Percentiles rank a stretch among this genome's conserved stretches.
Evolutionary conservation across 2,888 invertebrate species (phyloP).

Genomic region (Himalopsyche tibetana): DNA sequence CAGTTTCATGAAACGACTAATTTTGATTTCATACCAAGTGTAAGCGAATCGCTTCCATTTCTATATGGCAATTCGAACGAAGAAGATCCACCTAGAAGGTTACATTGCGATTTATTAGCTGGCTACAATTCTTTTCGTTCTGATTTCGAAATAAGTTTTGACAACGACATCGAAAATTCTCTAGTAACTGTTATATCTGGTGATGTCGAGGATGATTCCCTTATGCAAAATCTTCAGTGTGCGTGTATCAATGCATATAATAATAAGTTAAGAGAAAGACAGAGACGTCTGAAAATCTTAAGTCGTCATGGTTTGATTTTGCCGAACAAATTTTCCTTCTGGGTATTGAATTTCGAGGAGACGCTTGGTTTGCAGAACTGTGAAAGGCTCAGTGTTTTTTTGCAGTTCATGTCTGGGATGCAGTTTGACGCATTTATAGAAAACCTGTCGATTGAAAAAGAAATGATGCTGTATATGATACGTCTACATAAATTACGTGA

Average conservation of each 20-base stretch:
- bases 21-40: constrained; percentile 76
- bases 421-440: constrained; percentile 88
- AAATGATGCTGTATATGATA: constrained; percentile 80
- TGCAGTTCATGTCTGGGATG: constrained; percentile 84
- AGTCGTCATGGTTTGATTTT: constrained; percentile 88
- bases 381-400: constrained; percentile 82
- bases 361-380: constrained; percentile 78
- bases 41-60: constrained; percentile 74
- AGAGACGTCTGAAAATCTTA: constrained; percentile 84
- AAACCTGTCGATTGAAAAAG: constrained; percentile 83
- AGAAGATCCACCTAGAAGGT: constrained; percentile 84
- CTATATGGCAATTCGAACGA: constrained; percentile 79
- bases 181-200: constrained; percentile 66
- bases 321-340: constrained; percentile 81
- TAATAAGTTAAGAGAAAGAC: constrained; percentile 84
- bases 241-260: constrained; percentile 86
- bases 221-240: constrained; percentile 81
- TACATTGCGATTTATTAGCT: constrained; percentile 78
- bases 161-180: constrained; percentile 87
- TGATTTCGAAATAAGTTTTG: constrained; percentile 90
- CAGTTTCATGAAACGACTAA: constrained; percentile 78
- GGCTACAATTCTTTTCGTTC: constrained; percentile 92
- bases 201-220: constrained; percentile 75
- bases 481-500: constrained; percentile 81
- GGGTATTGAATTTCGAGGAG: constrained; percentile 83